These are phyloP conservation scores for Tetropium fuscum DNA, from an alignment of 2,888 invertebrate genomes.

Conservation along the genomic window DNA sequence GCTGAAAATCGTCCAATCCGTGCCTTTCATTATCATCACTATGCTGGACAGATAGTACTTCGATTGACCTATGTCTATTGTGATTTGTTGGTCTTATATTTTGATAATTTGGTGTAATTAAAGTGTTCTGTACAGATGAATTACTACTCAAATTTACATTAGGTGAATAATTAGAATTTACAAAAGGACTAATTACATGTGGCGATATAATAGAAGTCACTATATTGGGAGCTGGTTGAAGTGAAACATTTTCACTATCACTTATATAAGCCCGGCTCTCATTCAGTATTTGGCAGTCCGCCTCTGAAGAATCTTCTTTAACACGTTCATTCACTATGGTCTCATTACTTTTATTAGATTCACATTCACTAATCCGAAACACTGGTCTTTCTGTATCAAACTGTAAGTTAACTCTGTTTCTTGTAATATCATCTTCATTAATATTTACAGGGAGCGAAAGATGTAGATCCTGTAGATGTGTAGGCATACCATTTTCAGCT, in stretches of 20 bases:
- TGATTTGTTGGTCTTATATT: slow-evolving; percentile 12
- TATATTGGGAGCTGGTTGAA: slow-evolving; percentile 55
- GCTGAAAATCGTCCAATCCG: slow-evolving; percentile 70
- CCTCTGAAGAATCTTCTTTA: slow-evolving; percentile 33
- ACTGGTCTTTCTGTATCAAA: slow-evolving; percentile 48
- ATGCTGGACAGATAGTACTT: slow-evolving; percentile 2
- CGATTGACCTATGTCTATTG: slow-evolving; percentile 13
- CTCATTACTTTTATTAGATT: slow-evolving; percentile 45
- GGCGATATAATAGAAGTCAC: slow-evolving; percentile 29
- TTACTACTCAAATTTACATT: slow-evolving; percentile 17
- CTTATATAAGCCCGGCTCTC: slow-evolving; percentile 23
- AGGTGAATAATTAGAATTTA: slow-evolving; percentile 7
- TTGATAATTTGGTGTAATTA: slow-evolving; percentile 8
- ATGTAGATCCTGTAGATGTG: slow-evolving; percentile 59
- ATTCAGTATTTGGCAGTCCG: slow-evolving; percentile 7
- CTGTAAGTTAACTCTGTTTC: slow-evolving; percentile 55
- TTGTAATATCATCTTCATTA: slow-evolving; percentile 59
- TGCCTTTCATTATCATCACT: slow-evolving; percentile 36
- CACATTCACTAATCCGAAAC: slow-evolving; percentile 51
- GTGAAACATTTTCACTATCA: slow-evolving; percentile 48
- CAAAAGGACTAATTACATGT: slow-evolving; percentile 10
- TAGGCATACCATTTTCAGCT: slow-evolving; percentile 62
- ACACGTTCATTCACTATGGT: slow-evolving; percentile 41
- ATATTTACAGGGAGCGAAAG: slow-evolving; percentile 56
- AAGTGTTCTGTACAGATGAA: slow-evolving; percentile 28